Evolutionary conservation across 2,888 invertebrate species (phyloP).

Genomic region (Ptychoptera contaminata): DNA sequence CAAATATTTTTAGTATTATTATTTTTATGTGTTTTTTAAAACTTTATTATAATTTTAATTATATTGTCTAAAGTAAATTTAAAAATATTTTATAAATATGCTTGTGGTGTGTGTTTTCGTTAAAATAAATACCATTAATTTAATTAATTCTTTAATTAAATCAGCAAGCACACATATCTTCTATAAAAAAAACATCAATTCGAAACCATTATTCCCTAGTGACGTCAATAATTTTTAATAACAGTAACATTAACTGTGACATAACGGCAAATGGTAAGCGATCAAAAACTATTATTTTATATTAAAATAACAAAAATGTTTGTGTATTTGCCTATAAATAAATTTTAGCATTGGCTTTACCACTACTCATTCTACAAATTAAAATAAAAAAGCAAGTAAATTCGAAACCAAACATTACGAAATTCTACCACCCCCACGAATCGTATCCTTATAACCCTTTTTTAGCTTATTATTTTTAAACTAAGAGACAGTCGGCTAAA

Average conservation of each 20-base stretch:
- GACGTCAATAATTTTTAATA: constrained; percentile 6
- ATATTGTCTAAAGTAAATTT: no score
- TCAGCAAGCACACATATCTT: constrained; percentile 11
- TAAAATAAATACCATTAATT: constrained; percentile 1
- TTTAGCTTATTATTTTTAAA: neutral
- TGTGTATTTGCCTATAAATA: no score
- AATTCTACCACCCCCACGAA: neutral
- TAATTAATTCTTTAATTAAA: constrained; percentile 13
- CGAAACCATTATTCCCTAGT: constrained; percentile 5
- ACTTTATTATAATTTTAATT: no score
- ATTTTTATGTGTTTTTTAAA: no score
- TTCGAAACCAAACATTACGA: neutral
- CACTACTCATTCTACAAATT: no score
- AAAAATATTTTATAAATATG: no score
- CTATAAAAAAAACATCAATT: constrained; percentile 9
- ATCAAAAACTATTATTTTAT: constrained; percentile 4
- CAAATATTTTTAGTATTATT: no score
- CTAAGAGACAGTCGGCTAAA: no score
- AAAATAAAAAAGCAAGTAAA: no score
- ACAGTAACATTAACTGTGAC: constrained; percentile 5
- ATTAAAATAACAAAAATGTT: neutral
- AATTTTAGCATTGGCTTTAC: no score
- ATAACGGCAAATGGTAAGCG: constrained; percentile 5
- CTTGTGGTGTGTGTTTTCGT: no score
- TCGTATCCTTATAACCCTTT: neutral